A percentile compares a stretch with the other conserved stretches of the same genome.
These are phyloP conservation scores for Hemitrygon akajei DNA, from an alignment of 2,797 vertebrate genomes.

Conservation along the genomic window DNA sequence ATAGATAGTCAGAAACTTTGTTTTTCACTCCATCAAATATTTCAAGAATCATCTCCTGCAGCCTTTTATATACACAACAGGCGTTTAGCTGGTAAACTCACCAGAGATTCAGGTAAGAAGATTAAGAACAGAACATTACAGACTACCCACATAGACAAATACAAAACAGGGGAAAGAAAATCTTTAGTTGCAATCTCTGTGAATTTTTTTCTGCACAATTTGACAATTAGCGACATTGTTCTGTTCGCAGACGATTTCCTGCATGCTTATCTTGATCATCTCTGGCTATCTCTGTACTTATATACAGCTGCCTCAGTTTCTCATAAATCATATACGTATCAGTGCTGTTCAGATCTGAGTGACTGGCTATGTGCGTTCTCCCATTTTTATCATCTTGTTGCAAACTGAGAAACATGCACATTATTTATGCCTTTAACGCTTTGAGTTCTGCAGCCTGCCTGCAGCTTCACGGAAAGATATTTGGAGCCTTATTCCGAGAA, in stretches of 20 bases:
- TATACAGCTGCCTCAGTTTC: constrained; percentile 35
- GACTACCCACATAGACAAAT: background rate
- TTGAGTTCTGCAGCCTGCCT: background rate
- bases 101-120: constrained; percentile 11
- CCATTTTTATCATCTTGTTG: constrained; percentile 24
- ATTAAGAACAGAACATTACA: constrained; percentile 17
- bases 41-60: background rate
- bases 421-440: background rate
- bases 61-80: background rate
- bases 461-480: background rate
- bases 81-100: background rate
- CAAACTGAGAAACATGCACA: background rate
- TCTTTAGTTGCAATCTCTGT: background rate
- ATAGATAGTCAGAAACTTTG: background rate
- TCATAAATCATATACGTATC: constrained; percentile 26
- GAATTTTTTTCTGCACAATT: constrained; percentile 18
- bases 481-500: background rate
- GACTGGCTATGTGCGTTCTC: constrained; percentile 10
- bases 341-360: constrained; percentile 19
- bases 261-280: constrained; percentile 33
- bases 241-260: constrained; percentile 37
- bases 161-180: constrained; percentile 13
- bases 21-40: background rate
- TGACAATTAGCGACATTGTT: constrained; percentile 35
- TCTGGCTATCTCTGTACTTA: constrained; percentile 23